phyloP scores from a whole-genome alignment of 2,113 vertebrate species.

The Sarotherodon lohbergeri region DNA sequence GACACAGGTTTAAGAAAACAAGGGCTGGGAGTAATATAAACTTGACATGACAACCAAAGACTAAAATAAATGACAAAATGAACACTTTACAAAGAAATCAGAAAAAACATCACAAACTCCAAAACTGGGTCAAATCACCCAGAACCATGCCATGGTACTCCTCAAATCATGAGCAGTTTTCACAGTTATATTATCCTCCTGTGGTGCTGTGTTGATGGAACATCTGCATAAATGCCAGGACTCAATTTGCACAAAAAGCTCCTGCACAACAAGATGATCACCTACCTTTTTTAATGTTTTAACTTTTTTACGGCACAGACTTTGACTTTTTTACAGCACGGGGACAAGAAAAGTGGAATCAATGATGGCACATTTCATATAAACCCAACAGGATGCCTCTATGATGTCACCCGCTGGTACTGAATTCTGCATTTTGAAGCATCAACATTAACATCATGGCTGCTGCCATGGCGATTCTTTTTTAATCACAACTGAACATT shows the following conservation, averaged over 20 bases:
- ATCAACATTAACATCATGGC: background rate
- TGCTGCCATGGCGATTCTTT: background rate
- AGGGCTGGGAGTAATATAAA: no score
- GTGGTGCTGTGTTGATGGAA: no score
- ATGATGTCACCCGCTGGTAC: background rate
- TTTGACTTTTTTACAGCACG: fast-evolving
- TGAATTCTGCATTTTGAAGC: background rate
- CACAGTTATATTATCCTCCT: background rate
- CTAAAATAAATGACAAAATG: background rate
- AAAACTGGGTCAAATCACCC: background rate
- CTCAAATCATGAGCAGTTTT: background rate
- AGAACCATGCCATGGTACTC: background rate
- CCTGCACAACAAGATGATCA: no score
- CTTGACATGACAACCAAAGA: background rate
- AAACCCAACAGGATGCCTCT: background rate
- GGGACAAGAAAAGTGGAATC: background rate
- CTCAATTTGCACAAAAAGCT: no score
- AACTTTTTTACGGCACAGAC: background rate
- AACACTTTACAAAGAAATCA: background rate
- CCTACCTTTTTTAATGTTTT: no score
- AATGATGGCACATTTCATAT: background rate
- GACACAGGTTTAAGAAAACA: no score
- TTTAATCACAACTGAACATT: background rate
- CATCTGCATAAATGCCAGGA: no score
- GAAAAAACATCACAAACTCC: background rate